A percentile compares a stretch with the other conserved stretches of the same genome.
These are phyloP conservation scores for Siniperca obscura DNA, from an alignment of 2,797 vertebrate species.

Conservation along the genomic window DNA sequence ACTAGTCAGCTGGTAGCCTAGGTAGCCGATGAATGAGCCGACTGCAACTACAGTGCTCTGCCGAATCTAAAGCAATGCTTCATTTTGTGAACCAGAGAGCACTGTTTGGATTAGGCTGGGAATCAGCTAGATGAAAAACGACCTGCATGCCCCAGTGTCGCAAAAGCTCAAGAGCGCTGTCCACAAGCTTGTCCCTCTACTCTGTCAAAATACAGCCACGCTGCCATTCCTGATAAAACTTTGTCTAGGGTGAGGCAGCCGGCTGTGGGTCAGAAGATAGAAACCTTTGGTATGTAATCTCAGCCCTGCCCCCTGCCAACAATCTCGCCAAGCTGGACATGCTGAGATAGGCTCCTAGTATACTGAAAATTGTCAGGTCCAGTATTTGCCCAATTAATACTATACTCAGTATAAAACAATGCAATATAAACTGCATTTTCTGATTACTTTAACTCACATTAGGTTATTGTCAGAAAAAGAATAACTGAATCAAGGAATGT, in stretches of 20 bases:
- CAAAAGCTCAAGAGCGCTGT: constrained; percentile 45
- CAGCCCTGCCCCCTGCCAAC: constrained; percentile 29
- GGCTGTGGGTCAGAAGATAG: constrained; percentile 41
- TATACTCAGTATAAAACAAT: constrained; percentile 14
- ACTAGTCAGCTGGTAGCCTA: background rate
- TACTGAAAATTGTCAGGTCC: constrained; percentile 22
- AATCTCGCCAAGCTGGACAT: constrained; percentile 40
- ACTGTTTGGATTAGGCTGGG: constrained; percentile 32
- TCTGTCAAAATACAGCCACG: constrained; percentile 62
- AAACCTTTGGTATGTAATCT: constrained; percentile 60
- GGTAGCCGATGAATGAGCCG: background rate
- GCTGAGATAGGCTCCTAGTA: constrained; percentile 44
- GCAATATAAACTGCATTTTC: constrained; percentile 21
- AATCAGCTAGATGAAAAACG: constrained; percentile 43
- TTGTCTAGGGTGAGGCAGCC: constrained; percentile 40
- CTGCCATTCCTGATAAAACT: constrained; percentile 64
- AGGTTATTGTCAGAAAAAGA: constrained; percentile 2
- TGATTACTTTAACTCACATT: background rate
- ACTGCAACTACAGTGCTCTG: background rate
- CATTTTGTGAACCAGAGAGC: background rate
- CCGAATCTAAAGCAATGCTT: background rate
- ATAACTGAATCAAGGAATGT: background rate
- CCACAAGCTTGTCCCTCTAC: constrained; percentile 50
- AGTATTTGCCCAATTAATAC: constrained; percentile 23
- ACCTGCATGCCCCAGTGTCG: constrained; percentile 21